Evolutionary conservation across 2,888 invertebrate species (phyloP).

Genomic region (Asteroscopus sphinx): DNA sequence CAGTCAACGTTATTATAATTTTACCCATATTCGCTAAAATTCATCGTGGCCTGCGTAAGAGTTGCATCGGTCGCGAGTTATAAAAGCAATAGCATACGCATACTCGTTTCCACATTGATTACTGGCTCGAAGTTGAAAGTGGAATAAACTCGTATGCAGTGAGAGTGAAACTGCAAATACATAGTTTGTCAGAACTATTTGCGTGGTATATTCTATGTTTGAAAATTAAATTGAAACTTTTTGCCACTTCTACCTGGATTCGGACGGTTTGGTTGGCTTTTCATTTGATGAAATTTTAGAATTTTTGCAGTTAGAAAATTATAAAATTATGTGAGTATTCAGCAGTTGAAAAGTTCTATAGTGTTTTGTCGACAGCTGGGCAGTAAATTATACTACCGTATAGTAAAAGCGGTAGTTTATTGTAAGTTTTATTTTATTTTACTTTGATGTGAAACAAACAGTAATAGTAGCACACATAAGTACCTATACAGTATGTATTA

Average conservation of each 20-base stretch:
- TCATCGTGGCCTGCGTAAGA: constrained; percentile 9
- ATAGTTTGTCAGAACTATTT: constrained; percentile 1
- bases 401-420: too few species aligned
- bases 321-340: too few species aligned
- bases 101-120: constrained; percentile 11
- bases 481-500: too few species aligned
- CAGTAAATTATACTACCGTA: too few species aligned
- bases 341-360: too few species aligned
- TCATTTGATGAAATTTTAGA: background rate
- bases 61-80: background rate
- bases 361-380: too few species aligned
- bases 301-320: background rate
- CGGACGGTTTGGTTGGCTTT: background rate
- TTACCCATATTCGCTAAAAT: background rate
- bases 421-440: too few species aligned
- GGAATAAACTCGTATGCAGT: constrained; percentile 1
- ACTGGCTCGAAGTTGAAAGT: constrained; percentile 6
- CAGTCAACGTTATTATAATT: too few species aligned
- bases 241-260: background rate
- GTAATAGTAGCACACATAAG: too few species aligned
- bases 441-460: too few species aligned
- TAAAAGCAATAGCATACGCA: constrained; percentile 18
- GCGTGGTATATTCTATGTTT: background rate
- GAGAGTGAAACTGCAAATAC: constrained; percentile 21
- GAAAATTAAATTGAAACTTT: constrained; percentile 7